Conservation (phyloP, 2,113 vertebrate genomes). For the Pituophis catenifer region DNA sequence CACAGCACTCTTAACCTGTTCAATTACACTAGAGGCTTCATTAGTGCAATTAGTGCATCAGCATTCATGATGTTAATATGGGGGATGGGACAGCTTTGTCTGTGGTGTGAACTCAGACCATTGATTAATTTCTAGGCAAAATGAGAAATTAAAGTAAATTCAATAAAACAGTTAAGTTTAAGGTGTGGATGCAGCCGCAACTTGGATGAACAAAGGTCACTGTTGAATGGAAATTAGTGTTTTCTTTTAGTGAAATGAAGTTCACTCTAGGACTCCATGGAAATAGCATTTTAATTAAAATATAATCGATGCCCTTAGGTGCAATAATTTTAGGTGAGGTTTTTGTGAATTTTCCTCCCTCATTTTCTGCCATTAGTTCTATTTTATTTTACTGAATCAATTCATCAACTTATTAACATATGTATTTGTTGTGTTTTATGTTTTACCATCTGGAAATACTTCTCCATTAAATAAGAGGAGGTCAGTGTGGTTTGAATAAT, state of each 20-base stretch:
- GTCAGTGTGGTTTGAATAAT: not conserved
- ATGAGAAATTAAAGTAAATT: not conserved
- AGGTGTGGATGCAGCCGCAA: not conserved
- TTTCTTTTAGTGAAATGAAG: not conserved
- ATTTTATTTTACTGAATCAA: not conserved
- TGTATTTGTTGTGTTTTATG: not conserved
- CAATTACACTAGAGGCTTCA: not conserved
- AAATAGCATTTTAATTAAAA: not conserved
- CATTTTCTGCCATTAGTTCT: not conserved
- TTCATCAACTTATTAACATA: not conserved
- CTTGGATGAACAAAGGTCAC: not conserved
- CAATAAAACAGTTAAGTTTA: not conserved
- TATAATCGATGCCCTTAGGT: not conserved
- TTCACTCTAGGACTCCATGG: not conserved
- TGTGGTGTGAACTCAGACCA: not conserved
- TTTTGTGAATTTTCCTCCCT: not conserved
- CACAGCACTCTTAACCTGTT: not conserved
- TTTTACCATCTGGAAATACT: not conserved
- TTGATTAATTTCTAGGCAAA: not conserved
- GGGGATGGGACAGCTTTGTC: not conserved
- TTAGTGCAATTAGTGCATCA: not conserved
- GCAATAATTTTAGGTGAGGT: not conserved
- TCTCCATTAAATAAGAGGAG: not conserved
- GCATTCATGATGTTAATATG: not conserved
- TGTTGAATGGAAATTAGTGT: not conserved